phyloP scores from a whole-genome alignment of 2,888 invertebrate genomes.

The Pristionchus exspectatus region DNA sequence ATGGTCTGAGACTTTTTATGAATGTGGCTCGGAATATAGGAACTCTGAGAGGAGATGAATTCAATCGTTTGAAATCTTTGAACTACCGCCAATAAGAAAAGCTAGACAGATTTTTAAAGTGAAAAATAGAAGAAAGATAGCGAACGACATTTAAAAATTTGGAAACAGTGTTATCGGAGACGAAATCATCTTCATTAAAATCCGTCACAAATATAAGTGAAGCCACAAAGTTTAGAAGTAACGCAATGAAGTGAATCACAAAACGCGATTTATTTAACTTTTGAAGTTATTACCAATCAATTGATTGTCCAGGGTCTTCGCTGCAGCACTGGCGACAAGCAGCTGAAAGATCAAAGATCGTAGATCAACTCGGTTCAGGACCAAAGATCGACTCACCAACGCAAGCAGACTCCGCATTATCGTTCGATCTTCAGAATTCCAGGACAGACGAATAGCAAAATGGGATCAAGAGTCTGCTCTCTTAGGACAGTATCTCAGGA shows the following conservation, averaged over 20 bases:
- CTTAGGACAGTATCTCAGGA: background rate
- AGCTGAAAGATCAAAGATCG: constrained; percentile 22
- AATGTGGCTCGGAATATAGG: too few relatives aligned
- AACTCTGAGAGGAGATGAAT: too few relatives aligned
- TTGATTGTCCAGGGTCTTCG: constrained; percentile 23
- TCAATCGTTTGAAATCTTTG: too few relatives aligned
- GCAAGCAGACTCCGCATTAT: background rate
- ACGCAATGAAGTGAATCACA: too few relatives aligned
- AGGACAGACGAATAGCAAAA: background rate
- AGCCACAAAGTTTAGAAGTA: too few relatives aligned
- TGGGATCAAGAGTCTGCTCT: background rate
- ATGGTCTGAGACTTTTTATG: background rate
- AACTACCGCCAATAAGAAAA: too few relatives aligned
- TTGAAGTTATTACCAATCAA: background rate
- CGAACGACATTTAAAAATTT: too few relatives aligned
- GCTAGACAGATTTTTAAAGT: too few relatives aligned
- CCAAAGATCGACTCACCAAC: background rate
- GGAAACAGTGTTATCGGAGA: too few relatives aligned
- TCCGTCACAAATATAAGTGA: too few relatives aligned
- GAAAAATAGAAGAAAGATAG: too few relatives aligned
- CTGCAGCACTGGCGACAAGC: background rate
- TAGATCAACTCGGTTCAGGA: background rate
- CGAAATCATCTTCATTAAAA: too few relatives aligned
- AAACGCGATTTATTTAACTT: background rate
- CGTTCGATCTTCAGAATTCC: background rate